Evolutionary conservation across 2,113 vertebrate genomes (phyloP).

Genomic region (Leucoraja erinaceus): DNA sequence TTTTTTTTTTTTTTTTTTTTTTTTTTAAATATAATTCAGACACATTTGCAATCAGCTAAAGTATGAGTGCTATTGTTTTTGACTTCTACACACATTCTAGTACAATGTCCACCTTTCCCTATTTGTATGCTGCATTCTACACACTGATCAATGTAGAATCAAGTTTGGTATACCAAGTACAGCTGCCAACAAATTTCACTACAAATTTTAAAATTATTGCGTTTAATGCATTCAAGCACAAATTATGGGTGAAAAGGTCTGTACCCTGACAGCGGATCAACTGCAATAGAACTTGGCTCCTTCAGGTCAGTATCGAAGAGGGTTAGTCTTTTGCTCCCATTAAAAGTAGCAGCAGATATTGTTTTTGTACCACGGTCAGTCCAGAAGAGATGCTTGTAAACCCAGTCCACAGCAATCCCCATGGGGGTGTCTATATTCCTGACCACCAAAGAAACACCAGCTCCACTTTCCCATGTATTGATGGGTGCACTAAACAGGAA

Average conservation of each 20-base stretch:
- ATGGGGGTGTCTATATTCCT: not conserved
- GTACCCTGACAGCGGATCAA: conserved; percentile 38
- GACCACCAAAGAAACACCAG: not conserved
- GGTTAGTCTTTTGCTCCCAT: not conserved
- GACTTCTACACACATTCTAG: not conserved
- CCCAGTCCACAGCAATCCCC: conserved; percentile 37
- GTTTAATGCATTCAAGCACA: no score
- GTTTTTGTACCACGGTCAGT: conserved; percentile 23
- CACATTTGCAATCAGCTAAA: no score
- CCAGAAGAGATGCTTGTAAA: conserved; percentile 38
- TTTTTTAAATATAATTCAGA: no score
- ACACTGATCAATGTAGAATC: not conserved
- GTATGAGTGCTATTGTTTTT: not conserved
- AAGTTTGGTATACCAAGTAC: not conserved
- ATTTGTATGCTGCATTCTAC: not conserved
- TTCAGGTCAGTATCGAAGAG: conserved; percentile 34
- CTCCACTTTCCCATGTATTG: not conserved
- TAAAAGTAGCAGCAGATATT: conserved; percentile 6
- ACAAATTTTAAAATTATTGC: no score
- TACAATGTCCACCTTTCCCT: no score
- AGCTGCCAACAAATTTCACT: no score
- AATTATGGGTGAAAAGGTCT: not conserved
- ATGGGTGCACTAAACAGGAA: not conserved
- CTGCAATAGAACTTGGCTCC: conserved; percentile 29
- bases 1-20: no score